These are phyloP conservation scores for Eudemis profundana DNA, from an alignment of 2,888 invertebrate genomes.

Conservation along the genomic window DNA sequence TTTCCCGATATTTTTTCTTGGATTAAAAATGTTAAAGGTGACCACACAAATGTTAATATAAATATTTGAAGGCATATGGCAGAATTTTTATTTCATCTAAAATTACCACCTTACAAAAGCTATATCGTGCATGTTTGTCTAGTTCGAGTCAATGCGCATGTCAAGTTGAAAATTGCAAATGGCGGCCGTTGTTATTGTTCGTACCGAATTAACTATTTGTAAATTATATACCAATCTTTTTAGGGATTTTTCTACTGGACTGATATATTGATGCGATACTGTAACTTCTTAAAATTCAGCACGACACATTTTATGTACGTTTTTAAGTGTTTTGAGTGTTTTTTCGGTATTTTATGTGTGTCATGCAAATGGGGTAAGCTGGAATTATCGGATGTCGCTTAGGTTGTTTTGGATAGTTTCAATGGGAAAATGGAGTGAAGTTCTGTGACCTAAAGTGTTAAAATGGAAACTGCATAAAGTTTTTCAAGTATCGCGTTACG, in stretches of 20 bases:
- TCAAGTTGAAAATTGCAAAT: conserved; percentile 97
- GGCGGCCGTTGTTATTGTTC: conserved; percentile 99
- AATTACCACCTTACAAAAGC: conserved; percentile 63
- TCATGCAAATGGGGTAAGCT: conserved; percentile 91
- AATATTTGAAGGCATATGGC: not conserved
- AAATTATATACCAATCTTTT: conserved; percentile 88
- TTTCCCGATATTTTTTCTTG: not conserved
- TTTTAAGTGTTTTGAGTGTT: conserved; percentile 84
- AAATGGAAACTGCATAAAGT: conserved; percentile 79
- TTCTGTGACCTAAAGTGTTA: conserved; percentile 77
- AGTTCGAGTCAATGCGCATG: conserved; percentile 87
- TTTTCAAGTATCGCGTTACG: conserved; percentile 64
- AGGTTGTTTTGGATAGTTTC: conserved; percentile 85
- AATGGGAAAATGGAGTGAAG: conserved; percentile 80
- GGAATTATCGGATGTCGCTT: conserved; percentile 85
- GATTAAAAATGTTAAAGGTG: not conserved
- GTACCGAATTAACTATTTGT: conserved; percentile 92
- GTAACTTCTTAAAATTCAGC: conserved; percentile 80
- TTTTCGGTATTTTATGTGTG: conserved; percentile 88
- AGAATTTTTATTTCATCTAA: conserved; percentile 37
- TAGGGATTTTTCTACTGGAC: conserved; percentile 86
- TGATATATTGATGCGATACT: conserved; percentile 83
- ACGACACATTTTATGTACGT: conserved; percentile 81
- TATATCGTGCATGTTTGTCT: conserved; percentile 77
- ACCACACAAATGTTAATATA: not conserved